phyloP scores from a whole-genome alignment of 1,140 invertebrate species.

The Papilio machaon region DNA sequence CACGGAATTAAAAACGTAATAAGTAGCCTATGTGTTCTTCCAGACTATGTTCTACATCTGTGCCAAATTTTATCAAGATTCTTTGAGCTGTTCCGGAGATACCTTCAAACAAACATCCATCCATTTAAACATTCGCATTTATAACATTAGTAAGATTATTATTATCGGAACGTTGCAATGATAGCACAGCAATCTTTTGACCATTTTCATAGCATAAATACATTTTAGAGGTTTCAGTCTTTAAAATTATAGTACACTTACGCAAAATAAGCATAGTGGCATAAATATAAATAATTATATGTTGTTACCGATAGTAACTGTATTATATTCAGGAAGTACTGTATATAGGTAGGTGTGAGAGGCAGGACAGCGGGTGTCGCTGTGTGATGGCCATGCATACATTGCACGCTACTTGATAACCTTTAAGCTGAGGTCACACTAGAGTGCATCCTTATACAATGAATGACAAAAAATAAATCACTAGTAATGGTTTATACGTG shows the following conservation, averaged over 20 bases:
- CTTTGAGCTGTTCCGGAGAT: too few species aligned
- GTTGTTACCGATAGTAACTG: neutral
- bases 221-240: neutral
- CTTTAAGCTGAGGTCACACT: constrained; percentile 16
- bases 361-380: constrained; percentile 13
- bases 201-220: neutral
- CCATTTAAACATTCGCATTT: too few species aligned
- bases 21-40: too few species aligned
- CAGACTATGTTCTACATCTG: too few species aligned
- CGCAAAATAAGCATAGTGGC: too few species aligned
- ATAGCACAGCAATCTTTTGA: neutral
- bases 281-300: too few species aligned
- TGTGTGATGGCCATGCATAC: constrained; percentile 18
- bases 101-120: too few species aligned
- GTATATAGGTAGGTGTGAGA: constrained; percentile 23
- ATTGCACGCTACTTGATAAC: constrained; percentile 35
- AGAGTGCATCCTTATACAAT: too few species aligned
- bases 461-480: neutral
- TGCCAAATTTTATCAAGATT: too few species aligned
- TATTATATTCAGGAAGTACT: constrained; percentile 28
- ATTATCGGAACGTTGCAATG: neutral
- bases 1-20: too few species aligned
- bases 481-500: too few species aligned
- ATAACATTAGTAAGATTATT: neutral
- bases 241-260: too few species aligned